Conservation (phyloP, 2,888 invertebrate genomes). For the Phasia obesa region DNA sequence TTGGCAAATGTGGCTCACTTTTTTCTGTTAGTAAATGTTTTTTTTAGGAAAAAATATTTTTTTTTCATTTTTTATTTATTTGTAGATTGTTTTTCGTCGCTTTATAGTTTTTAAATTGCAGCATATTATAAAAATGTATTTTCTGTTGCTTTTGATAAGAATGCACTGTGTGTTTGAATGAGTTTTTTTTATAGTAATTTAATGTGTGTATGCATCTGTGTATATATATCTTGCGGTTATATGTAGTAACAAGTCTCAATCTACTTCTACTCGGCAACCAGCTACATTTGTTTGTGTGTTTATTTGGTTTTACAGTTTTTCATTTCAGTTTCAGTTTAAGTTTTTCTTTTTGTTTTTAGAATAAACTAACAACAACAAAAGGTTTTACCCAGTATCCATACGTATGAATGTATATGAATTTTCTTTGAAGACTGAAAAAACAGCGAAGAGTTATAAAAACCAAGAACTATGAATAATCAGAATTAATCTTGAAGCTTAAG, state of each 20-base stretch:
- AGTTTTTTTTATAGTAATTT: not conserved
- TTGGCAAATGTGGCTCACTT: slow-evolving; percentile 66
- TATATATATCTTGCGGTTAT: not conserved
- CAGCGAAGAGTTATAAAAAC: not conserved
- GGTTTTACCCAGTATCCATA: not conserved
- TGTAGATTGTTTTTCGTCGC: slow-evolving; percentile 5
- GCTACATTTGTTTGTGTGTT: not conserved
- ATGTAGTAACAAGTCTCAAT: slow-evolving; percentile 15
- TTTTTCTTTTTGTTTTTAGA: not conserved
- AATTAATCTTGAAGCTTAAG: slow-evolving; percentile 53
- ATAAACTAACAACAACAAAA: not conserved
- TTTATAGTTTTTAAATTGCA: slow-evolving; percentile 67
- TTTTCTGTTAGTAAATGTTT: slow-evolving; percentile 19
- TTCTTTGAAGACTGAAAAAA: slow-evolving; percentile 4
- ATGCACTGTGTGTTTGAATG: slow-evolving; percentile 4
- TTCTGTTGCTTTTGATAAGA: slow-evolving; percentile 62
- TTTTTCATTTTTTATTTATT: not conserved
- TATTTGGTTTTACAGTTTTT: slow-evolving; percentile 19
- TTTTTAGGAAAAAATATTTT: too few species aligned
- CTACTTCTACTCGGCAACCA: not conserved
- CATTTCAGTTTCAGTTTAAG: slow-evolving; percentile 15
- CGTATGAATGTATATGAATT: not conserved
- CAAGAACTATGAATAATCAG: slow-evolving; percentile 53
- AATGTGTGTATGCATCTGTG: not conserved
- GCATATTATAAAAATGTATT: slow-evolving; percentile 67